Evolutionary conservation across 2,113 vertebrate genomes (phyloP), one percentile per base, ranked within the genome.

Genomic region (Oryzias celebensis): DNA sequence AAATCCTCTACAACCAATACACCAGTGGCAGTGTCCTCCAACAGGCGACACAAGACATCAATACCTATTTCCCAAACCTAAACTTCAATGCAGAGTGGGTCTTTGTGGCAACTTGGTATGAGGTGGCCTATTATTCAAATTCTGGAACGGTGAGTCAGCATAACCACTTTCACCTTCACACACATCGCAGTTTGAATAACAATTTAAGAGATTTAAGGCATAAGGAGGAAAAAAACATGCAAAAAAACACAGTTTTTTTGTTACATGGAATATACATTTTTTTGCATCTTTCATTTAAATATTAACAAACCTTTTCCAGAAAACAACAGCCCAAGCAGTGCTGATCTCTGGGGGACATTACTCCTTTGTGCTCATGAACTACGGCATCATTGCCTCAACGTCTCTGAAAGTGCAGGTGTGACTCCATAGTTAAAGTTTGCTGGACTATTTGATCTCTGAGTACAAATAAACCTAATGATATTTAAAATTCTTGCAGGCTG

Each of bases 81-180:
- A 12, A 43, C 6, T 92, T 88, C 23, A 47, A 4, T 0, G 86
- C 88, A 4, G 42, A 1, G 0, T 87, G 78, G 80, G 78, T 87
- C n/a, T 89, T 93, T 1, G 62, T 92, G 58, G 92, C 83, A 22
- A 91, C 90, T 13, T 94, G 93, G 91, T 69, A 90, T 54, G 10
- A 55, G 0, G 85, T 91, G 14, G 77, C 85, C 7, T 93, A 89
- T 67, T 91, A 3, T 0, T 16, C 76, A 20, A 62, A 3, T 4
- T 24, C 74, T 0, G 26, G 8, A 41, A 72, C 66, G 26, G 52
- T 85, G 50, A 90, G 88, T 88, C 28, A 18, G 8, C n/a, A 20
- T 48, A 18, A 48, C 1, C 28, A 31, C 4, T 36, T 10, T 36
- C 8, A 36, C 31, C 0, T 2, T 10, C 8, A 36, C 10, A 10